Evolutionary conservation across 2,113 vertebrate genomes (phyloP).

Genomic region (Corythaixoides concolor): DNA sequence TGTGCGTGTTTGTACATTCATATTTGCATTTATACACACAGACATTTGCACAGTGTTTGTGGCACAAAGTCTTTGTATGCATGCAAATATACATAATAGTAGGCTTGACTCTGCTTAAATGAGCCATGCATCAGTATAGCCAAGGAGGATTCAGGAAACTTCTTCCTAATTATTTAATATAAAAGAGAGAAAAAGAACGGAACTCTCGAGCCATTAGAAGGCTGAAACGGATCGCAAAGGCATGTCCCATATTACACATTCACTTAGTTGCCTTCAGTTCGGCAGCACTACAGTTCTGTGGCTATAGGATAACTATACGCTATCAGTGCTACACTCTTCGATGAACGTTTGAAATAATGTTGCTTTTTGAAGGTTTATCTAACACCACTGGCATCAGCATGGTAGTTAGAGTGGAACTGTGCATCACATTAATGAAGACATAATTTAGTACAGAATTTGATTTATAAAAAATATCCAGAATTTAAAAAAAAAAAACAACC

Average conservation of each 20-base stretch:
- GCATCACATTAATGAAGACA: background rate
- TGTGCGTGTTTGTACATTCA: background rate
- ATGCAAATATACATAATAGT: background rate
- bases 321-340: background rate
- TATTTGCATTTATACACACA: background rate
- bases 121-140: background rate
- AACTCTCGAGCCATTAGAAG: background rate
- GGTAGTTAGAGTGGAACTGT: background rate
- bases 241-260: background rate
- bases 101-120: background rate
- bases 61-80: background rate
- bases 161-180: background rate
- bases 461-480: background rate
- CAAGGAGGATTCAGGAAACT: background rate
- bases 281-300: background rate
- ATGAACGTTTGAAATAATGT: background rate
- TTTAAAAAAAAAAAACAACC: background rate
- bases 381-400: background rate
- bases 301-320: background rate
- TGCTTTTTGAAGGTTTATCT: background rate
- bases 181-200: background rate
- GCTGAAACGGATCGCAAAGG: background rate
- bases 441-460: background rate
- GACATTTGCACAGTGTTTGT: background rate
- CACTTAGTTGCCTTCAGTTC: background rate